Evolutionary conservation across 2,888 invertebrate species (phyloP), one percentile per base, ranked within the genome.

Genomic region (Pammene aurita): DNA sequence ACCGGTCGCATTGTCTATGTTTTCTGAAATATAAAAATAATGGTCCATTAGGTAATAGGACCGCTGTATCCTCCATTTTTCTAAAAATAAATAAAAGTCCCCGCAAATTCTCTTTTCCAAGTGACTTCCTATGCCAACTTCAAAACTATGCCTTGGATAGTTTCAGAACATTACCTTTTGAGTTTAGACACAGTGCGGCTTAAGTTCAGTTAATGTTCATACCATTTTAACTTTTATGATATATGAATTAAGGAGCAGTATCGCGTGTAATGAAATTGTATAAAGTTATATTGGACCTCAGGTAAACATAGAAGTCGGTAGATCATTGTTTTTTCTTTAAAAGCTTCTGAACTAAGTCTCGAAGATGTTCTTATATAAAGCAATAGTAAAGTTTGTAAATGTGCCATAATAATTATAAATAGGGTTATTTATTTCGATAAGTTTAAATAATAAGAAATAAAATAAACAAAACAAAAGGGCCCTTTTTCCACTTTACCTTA

Each of bases 301-400:
- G 38, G 38, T 38, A 38, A 26, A 7, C 9, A 38, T 38, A 38
- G 38, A 38, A 38, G 38, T 38, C 35, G 26, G 61, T 55, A 48
- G 46, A 67, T 67, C 54, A 61, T 11, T 60, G 60, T 54, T 60
- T 67, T 61, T 46, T 60, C 54, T 35, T 48, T 55, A 55, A 61
- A 67, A 67, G 54, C 61, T 61, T 61, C 26, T 13, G 10, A 61
- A 55, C 54, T 52, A 34, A 16, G 16, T 44, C 13, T 44, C 2
- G 54, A 10, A 0, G 52, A 35, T 42, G 18, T 44, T 41, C 18
- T 65, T n/a, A 48, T 48, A 48, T 46, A 38, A 42, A 9, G 41
- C 38, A 38, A 38, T 26, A 26, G 26, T 26, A 26, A 26, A 2
- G 26, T 26, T 26, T 38, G 38, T 38, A 9, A 38, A 38, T 7